Conservation (phyloP, 35 echinoderm and acorn worm genomes). For the Apostichopus japonicus region DNA sequence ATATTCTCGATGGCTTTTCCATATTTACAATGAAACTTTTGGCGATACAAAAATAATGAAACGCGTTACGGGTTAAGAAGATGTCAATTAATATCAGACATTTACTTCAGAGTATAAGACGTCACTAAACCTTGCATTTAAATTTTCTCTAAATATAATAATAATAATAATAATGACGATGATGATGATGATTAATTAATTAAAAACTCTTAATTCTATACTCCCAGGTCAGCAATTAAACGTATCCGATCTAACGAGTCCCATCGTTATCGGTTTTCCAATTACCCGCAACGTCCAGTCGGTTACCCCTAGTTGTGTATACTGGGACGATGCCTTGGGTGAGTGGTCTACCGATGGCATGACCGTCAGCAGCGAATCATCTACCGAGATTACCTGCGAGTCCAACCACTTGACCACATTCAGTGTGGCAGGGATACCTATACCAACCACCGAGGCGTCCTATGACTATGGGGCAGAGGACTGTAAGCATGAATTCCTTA, state of each 20-base stretch:
- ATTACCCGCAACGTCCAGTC: constrained; percentile 45
- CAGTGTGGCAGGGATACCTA: constrained; percentile 63
- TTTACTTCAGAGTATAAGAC: too few relatives aligned
- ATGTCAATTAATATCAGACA: too few relatives aligned
- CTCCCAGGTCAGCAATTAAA: constrained; percentile 61
- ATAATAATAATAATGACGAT: too few relatives aligned
- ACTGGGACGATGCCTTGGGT: constrained; percentile 55
- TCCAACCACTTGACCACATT: constrained; percentile 73
- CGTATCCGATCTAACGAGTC: constrained; percentile 65
- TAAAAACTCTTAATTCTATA: neutral
- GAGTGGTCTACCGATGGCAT: constrained; percentile 69
- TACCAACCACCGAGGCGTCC: constrained; percentile 46
- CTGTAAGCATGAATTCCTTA: too few relatives aligned
- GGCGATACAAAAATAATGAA: too few relatives aligned
- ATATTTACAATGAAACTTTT: too few relatives aligned
- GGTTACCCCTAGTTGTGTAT: constrained; percentile 71
- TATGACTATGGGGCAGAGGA: too few relatives aligned
- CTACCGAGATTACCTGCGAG: constrained; percentile 51
- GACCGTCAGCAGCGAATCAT: neutral
- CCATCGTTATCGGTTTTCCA: constrained; percentile 65
- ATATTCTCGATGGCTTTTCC: too few relatives aligned
- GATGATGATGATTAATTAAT: too few relatives aligned
- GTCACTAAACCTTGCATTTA: too few relatives aligned
- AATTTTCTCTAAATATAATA: too few relatives aligned
- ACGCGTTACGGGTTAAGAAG: too few relatives aligned